A percentile compares a stretch with the other conserved stretches of the same genome.
Conservation (phyloP, 2,113 vertebrate species). For the Lepidothrix coronata region DNA sequence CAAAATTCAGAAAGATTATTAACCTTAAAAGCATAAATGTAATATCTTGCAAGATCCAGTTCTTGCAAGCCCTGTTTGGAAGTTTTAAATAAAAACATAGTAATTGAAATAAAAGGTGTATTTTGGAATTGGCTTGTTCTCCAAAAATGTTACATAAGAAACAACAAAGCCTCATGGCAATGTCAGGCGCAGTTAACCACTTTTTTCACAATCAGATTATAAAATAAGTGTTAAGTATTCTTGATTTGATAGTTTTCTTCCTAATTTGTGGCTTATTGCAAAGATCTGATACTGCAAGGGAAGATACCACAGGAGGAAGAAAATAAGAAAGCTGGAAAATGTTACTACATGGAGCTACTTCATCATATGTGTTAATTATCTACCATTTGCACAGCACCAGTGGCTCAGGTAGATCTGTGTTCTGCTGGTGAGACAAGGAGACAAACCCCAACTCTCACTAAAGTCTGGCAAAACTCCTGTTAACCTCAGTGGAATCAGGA, state of each 20-base stretch:
- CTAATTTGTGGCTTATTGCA: not conserved
- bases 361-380: not conserved
- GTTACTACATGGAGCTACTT: not conserved
- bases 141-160: not conserved
- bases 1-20: slow-evolving; percentile 18
- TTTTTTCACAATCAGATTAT: not conserved
- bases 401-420: not conserved
- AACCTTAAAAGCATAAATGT: not conserved
- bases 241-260: not conserved
- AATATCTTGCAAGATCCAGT: not conserved
- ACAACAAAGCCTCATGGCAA: not conserved
- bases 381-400: not conserved
- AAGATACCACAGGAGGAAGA: not conserved
- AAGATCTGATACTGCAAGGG: not conserved
- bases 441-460: not conserved
- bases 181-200: not conserved
- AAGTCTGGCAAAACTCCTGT: not conserved
- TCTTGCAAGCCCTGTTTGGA: not conserved
- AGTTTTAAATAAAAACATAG: not conserved
- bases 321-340: not conserved
- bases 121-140: not conserved
- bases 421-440: not conserved
- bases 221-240: not conserved
- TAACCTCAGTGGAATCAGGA: not conserved
- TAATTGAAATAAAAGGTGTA: not conserved